Base-by-base conservation (phyloP, 2,797 vertebrate genomes). In the Propithecus deckenii region DNA sequence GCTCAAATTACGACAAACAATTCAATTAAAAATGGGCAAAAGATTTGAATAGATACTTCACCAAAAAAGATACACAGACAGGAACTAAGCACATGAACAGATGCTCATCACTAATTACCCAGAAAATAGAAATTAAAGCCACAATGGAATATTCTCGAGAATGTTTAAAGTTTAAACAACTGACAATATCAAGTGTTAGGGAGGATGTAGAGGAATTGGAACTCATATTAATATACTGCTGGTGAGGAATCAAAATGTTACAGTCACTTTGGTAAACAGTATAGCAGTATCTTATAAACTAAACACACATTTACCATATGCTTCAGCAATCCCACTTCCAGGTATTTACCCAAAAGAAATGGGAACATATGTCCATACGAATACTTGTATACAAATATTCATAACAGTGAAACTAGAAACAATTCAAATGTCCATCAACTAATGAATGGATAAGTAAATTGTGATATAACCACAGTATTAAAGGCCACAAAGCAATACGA, bases 231-330 rank as follows among this genome's bases (percentile, higher is more conserved):
- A 55, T 22, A 43, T 43, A 61, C 2, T 80, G 22, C 75, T 92
- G 65, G 15, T 80, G 38, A 90, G 50, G 92, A 89, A 95, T 80
- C 22, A 97, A 94, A 93, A 84, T 88, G 55, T 41, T 67, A 89
- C 0, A 80, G 52, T 2, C 15, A 93, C 35, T 92, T 61, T 83
- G 69, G n/a, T 86, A 95, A 95, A 87, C 5, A 93, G 30, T 46
- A 46, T 50, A 15, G 25, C 38, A 76, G 11, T 78, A 59, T 72
- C 20, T 81, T 65, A 89, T 13, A 94, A 67, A 95, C 61, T 94
- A 85, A 92, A 72, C 22, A 61, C 5, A 95, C 15, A 89, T 7
- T 94, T 83, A 46, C 25, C 57, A 88, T 35, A 83, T 0, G 0
- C 46, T 92, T 88, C 20, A 90, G 57, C 20, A 95, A 91, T 65